Conservation (phyloP, 2,113 vertebrate genomes). For the Rhynchomys soricoides region DNA sequence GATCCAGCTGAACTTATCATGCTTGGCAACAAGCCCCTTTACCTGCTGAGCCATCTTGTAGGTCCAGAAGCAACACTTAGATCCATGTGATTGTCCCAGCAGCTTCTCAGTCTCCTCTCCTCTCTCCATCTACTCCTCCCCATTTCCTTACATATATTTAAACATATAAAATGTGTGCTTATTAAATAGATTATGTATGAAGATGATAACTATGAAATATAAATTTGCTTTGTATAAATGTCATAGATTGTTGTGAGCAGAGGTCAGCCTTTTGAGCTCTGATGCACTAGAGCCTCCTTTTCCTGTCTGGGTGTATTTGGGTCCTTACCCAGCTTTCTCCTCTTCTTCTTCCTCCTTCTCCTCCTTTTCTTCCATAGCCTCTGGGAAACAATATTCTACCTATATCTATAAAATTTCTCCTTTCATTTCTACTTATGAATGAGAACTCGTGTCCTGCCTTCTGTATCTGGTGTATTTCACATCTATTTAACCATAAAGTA, state of each 20-base stretch:
- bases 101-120: accelerated
- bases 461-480: not conserved
- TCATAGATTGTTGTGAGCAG: not conserved
- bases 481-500: not conserved
- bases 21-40: not conserved
- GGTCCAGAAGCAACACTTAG: not conserved
- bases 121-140: not conserved
- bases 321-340: not conserved
- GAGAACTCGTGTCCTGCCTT: not conserved
- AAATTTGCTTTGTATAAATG: not conserved
- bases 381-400: not conserved
- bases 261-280: not conserved
- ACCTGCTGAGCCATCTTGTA: too few species aligned
- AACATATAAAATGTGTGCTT: not conserved
- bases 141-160: not conserved
- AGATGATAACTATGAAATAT: not conserved
- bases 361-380: too few species aligned
- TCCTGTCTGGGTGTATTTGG: not conserved
- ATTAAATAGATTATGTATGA: not conserved
- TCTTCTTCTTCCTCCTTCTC: not conserved
- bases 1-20: not conserved
- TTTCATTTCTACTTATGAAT: not conserved
- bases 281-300: not conserved
- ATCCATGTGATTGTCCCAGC: not conserved
- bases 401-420: not conserved